Base-by-base conservation (phyloP, 2,888 invertebrate species). In the Tachystola acroxantha region DNA sequence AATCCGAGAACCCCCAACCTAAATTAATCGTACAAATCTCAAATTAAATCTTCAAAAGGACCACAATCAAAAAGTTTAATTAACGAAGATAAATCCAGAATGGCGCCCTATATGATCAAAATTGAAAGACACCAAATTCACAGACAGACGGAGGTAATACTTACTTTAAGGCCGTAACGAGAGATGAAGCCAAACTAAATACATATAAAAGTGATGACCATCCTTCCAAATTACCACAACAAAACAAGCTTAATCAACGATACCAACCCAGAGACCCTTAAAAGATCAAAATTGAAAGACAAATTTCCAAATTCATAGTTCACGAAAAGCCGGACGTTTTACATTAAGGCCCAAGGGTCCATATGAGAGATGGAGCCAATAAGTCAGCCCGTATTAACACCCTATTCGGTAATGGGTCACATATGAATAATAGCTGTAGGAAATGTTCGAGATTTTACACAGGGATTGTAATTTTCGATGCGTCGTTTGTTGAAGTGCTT, bases 381-480 rank as follows among this genome's bases (percentile, higher is more conserved):
- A 84, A 82, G 79, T 85, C 84, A 84, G 46, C 43, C 31, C 42
- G 80, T 70, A 81, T 84, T 82, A 82, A 73, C 82, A 68, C 81
- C 74, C 69, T 57, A 63, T 71, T 56, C 55, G 48, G 56, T 69
- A 76, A 77, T 69, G 75, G 76, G 71, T 69, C 73, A 68, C 67
- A 64, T 61, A 69, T 84, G 84, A 84, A 60, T 80, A 73, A 84
- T 80, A 61, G 50, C 48, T 47, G 50, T 49, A 64, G 82, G 82
- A 82, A 84, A 84, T 75, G 68, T 63, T 47, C 48, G 56, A 61
- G 53, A 60, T 62, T 63, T 50, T 34, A 38, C 45, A 39, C 33
- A 27, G 40, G 40, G 51, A 49, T 42, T 42, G 44, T 39, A 36
- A 43, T 50, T 48, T 46, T 49, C 45, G 45, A 48, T 50, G 50